Evolutionary conservation across 2,888 invertebrate genomes (phyloP), one percentile per base, ranked within the genome.

Genomic region (Poecilobothrus nobilitatus): DNA sequence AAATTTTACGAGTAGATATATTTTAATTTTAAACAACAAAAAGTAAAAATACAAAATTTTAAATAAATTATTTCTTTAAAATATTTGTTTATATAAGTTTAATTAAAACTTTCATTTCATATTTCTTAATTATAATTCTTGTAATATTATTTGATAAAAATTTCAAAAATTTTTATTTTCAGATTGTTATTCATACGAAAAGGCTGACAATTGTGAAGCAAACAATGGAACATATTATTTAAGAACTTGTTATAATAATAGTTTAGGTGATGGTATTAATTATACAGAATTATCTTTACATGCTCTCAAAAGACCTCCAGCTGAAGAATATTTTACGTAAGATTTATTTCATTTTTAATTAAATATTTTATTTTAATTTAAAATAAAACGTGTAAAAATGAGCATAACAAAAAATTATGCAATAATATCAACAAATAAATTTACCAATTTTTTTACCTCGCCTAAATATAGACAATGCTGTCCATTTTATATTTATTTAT

Each of bases 311-410:
- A 84, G 85, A 70, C 88, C 89, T 63, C 89, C 90, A 2, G 89
- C 89, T 63, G 89, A 90, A 78, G 89, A 90, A 79, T 90, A 89
- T 77, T 89, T 90, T 76, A 88, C 86, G 89, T 89, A 78, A 84
- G 84, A 75, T 22, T n/a, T n/a, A n/a, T 67, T 12, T 41, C 9
- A n/a, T 44, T 21, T 2, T 20, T n/a, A n/a, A 20, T 18, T 33
- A 22, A 27, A 27, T 27, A 27, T 4, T 27, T 27, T 4, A 27
- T 27, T 27, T 27, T 2, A 27, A 4, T 27, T 27, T 27, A 27
- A 27, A 27, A 27, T 27, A 27, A n/a, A n/a, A n/a, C n/a, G n/a
- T n/a, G n/a, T n/a, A n/a, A 8, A 33, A 21, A 67, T 62, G 33
- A 21, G 18, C 67, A 67, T 67, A 64, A 64, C 10, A 21, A 64